phyloP scores from a whole-genome alignment of 2,888 invertebrate species.

The Zelleria hepariella region DNA sequence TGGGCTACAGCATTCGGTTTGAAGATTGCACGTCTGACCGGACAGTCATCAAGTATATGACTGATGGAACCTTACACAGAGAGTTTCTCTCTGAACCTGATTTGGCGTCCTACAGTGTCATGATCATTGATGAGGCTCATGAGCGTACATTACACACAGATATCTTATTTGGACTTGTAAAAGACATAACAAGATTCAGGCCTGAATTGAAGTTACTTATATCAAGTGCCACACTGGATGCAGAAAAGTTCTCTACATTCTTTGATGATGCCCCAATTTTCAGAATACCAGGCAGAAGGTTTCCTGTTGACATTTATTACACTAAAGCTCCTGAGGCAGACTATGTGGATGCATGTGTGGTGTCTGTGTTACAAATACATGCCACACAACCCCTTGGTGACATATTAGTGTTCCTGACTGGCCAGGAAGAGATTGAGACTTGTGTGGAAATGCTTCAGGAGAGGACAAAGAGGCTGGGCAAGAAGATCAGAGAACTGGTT shows the following conservation, averaged over 20 bases:
- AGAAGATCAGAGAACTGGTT: constrained; percentile 92
- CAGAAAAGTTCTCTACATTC: constrained; percentile 97
- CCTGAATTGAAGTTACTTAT: constrained; percentile 96
- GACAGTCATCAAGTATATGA: constrained; percentile 98
- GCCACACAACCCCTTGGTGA: constrained; percentile 97
- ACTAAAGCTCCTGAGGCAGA: constrained; percentile 99
- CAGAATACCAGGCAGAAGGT: constrained; percentile 96
- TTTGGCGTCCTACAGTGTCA: constrained; percentile 94
- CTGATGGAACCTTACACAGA: constrained; percentile 96
- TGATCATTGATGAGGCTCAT: constrained; percentile 99
- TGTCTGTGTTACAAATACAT: constrained; percentile 97
- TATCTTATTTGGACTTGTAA: constrained; percentile 96
- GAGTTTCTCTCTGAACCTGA: constrained; percentile 99
- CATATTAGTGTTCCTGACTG: constrained; percentile 96
- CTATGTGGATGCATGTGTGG: constrained; percentile 98
- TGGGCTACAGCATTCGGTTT: constrained; percentile 93
- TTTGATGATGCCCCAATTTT: constrained; percentile 99
- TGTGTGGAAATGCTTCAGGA: constrained; percentile 92
- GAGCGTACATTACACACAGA: constrained; percentile 98
- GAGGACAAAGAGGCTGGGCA: constrained; percentile 90
- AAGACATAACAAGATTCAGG: constrained; percentile 94
- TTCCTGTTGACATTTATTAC: constrained; percentile 98
- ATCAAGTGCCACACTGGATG: constrained; percentile 98
- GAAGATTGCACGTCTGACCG: constrained; percentile 99
- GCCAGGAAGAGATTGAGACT: constrained; percentile 92